phyloP scores from a whole-genome alignment of 1,140 invertebrate genomes.

The Heliconius melpomene region DNA sequence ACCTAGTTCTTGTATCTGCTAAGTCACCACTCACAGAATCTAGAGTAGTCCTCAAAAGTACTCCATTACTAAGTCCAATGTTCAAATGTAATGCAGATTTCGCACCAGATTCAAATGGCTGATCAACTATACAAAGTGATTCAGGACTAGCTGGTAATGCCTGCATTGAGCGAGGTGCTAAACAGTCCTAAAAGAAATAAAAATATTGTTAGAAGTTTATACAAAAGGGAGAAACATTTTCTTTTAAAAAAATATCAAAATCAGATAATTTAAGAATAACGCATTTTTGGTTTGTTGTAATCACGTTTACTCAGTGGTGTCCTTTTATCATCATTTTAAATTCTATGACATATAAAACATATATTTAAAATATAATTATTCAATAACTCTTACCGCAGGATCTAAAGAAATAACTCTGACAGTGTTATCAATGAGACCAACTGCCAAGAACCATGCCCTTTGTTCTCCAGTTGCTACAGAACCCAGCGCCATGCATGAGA shows the following conservation, averaged over 20 bases:
- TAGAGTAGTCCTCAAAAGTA: conserved; percentile 95
- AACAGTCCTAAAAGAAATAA: conserved; percentile 85
- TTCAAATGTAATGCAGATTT: conserved; percentile 94
- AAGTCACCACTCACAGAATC: conserved; percentile 98
- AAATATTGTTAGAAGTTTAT: not conserved
- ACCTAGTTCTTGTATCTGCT: conserved; percentile 96
- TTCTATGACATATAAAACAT: not conserved
- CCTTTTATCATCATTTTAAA: conserved; percentile 76
- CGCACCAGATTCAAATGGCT: conserved; percentile 85
- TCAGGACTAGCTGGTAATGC: conserved; percentile 97
- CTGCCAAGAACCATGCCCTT: conserved; percentile 97
- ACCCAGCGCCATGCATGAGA: conserved; percentile 99
- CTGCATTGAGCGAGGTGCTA: conserved; percentile 97
- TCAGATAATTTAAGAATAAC: conserved; percentile 76
- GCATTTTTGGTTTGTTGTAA: conserved; percentile 78
- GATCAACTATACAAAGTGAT: conserved; percentile 97
- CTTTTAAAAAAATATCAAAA: not conserved
- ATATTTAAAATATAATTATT: not conserved
- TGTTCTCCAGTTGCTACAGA: conserved; percentile 97
- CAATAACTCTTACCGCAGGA: conserved; percentile 86
- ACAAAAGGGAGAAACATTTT: not conserved
- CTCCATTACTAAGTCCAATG: conserved; percentile 98
- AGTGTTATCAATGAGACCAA: conserved; percentile 97
- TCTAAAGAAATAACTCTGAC: conserved; percentile 99
- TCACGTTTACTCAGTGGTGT: conserved; percentile 79